Evolutionary conservation across 2,888 invertebrate genomes (phyloP), one percentile per base, ranked within the genome.

Genomic region (Creontiades dilutus): DNA sequence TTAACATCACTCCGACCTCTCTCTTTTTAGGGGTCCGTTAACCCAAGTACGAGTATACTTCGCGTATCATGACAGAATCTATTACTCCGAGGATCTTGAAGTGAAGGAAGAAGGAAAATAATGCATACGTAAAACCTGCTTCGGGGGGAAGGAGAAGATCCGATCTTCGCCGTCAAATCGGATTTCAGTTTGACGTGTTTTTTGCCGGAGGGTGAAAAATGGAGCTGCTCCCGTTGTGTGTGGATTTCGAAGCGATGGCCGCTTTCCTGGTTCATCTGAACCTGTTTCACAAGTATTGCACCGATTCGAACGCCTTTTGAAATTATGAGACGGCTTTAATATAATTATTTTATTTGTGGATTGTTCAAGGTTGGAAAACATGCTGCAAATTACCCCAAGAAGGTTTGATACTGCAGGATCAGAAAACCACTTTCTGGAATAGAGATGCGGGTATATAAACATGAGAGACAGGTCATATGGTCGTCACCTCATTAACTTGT

Each of bases 51-150:
- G n/a, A n/a, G n/a, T 28, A 28, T 46, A 78, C 14, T 46, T n/a
- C n/a, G 37, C 78, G 78, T 78, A 80, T 80, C 78, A 80, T 80
- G 78, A 80, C 78, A 80, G 78, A 80, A 80, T 80, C 78, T 80
- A 80, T 80, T 80, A 80, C 78, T 28, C 46, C 46, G 47, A 19
- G 78, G 37, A 37, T 80, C 47, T 47, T 14, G 78, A 80, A 46
- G 47, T n/a, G 78, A 75, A 46, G 47, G 78, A 46, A 37, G 46
- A 19, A 80, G 19, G 47, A 80, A 80, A 80, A 80, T 80, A 80
- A 80, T 80, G 78, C 78, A 80, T 80, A 80, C 78, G 78, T 80
- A 80, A 80, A 80, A 80, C 78, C 78, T 80, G 46, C 46, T 47
- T 80, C 13, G 16, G 37, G 13, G 14, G 78, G 27, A 68, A 23